These are phyloP conservation scores for Camarhynchus parvulus DNA, from an alignment of 2,113 vertebrate species.

Conservation along the genomic window DNA sequence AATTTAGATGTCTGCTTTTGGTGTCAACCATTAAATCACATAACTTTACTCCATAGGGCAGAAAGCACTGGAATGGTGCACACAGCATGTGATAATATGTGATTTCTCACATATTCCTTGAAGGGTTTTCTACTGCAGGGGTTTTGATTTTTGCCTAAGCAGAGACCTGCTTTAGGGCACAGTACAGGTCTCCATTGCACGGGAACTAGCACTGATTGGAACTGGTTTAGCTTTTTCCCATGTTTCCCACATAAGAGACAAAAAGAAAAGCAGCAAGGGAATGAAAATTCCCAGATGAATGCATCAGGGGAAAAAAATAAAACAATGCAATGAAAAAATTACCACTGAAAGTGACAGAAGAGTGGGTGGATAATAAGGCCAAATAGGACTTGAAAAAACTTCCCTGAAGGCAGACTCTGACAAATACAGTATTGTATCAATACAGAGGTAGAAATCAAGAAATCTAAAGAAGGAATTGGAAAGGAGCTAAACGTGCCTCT, in stretches of 20 bases:
- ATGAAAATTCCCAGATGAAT: not conserved
- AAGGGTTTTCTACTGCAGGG: not conserved
- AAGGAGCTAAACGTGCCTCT: not conserved
- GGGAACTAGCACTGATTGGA: not conserved
- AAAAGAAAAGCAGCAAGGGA: not conserved
- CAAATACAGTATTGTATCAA: not conserved
- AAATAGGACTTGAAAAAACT: not conserved
- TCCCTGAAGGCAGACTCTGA: not conserved
- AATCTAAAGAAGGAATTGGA: not conserved
- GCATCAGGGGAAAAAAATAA: not conserved
- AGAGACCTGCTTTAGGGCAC: not conserved
- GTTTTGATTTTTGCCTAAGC: not conserved
- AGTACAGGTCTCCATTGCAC: not conserved
- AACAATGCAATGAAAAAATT: not conserved
- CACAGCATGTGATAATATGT: not conserved
- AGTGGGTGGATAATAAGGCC: not conserved
- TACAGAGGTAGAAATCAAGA: not conserved
- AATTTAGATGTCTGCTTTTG: not conserved
- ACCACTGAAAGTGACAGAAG: not conserved
- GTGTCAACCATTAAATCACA: not conserved
- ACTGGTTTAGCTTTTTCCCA: not conserved
- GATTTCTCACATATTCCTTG: not conserved
- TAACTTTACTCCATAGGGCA: not conserved
- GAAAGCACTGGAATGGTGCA: not conserved
- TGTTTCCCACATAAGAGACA: not conserved